Evolutionary conservation across 2,113 vertebrate species (phyloP).

Genomic region (Eupsittula cactorum): DNA sequence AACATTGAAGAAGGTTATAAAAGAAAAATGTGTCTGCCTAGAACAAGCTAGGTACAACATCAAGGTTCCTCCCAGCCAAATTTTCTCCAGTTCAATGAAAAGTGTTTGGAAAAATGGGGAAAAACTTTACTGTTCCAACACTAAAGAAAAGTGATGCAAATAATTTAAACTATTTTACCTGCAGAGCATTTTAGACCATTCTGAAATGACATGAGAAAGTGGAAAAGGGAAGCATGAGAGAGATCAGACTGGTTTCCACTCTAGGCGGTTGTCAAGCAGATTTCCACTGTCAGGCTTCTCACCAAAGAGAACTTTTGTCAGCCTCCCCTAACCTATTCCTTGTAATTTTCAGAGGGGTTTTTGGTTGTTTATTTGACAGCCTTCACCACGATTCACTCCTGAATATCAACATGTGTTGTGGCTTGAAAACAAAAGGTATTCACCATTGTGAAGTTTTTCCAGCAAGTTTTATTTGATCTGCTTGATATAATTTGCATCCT

Average conservation of each 20-base stretch:
- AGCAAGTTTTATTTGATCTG: background rate
- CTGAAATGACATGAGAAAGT: background rate
- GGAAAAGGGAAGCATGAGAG: background rate
- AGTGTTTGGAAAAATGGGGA: background rate
- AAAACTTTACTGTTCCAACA: background rate
- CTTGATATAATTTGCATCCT: background rate
- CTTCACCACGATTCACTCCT: background rate
- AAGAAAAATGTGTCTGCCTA: background rate
- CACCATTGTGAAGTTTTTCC: background rate
- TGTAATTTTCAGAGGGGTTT: background rate
- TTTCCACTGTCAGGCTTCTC: background rate
- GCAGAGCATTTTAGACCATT: background rate
- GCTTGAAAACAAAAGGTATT: background rate
- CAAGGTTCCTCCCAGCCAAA: background rate
- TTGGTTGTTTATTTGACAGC: background rate
- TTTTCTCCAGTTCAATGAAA: background rate
- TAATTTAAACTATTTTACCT: background rate
- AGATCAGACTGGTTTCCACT: background rate
- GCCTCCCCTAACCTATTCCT: background rate
- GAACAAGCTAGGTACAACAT: background rate
- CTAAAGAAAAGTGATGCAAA: background rate
- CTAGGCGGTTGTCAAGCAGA: background rate
- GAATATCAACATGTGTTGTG: background rate
- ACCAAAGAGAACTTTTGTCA: background rate
- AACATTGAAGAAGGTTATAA: background rate